Base-by-base conservation (phyloP, 2,797 vertebrate species). In the Channa striata region DNA sequence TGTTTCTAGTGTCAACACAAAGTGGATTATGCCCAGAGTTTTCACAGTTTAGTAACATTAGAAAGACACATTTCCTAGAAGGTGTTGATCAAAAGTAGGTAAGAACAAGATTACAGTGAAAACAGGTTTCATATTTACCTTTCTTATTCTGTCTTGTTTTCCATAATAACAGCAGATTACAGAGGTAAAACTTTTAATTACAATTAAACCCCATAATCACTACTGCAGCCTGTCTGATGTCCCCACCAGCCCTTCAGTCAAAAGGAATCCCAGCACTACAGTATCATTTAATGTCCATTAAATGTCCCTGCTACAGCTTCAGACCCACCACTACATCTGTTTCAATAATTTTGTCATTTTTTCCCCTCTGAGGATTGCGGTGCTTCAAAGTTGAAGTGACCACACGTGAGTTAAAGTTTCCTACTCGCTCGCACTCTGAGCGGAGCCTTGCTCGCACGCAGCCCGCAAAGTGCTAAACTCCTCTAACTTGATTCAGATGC, bases 381-480 rank as follows among this genome's bases (percentile, higher is more conserved):
- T 5, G 68, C 89, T 90, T 91, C 85, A 91, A 93, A 92, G 88
- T 34, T 34, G n/a, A 65, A 88, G 83, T 91, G 88, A 91, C 91
- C 92, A 91, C 91, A 92, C 80, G 66, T 88, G 92, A 91, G 88
- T 89, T 92, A 87, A 89, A 93, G 86, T 93, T 93, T 93, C 92
- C 91, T 83, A 92, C 82, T 77, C 14, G 61, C 85, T 78, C 30
- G 77, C 64, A 67, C 86, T 72, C 73, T 21, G 59, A 78, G 79
- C 65, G 39, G 77, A 70, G 84, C 74, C 84, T 81, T 14, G 62
- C 85, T 81, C 30, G 81, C 91, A 87, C 78, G 85, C 85, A 61
- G 44, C 88, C 91, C 83, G 44, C 86, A 89, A 52, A 83, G 80
- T 40, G 56, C 83, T 64, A 53, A 77, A 59, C 81, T 77, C 65